These are phyloP conservation scores for Crotalus viridis DNA, from an alignment of 2,113 vertebrate species.

Conservation along the genomic window DNA sequence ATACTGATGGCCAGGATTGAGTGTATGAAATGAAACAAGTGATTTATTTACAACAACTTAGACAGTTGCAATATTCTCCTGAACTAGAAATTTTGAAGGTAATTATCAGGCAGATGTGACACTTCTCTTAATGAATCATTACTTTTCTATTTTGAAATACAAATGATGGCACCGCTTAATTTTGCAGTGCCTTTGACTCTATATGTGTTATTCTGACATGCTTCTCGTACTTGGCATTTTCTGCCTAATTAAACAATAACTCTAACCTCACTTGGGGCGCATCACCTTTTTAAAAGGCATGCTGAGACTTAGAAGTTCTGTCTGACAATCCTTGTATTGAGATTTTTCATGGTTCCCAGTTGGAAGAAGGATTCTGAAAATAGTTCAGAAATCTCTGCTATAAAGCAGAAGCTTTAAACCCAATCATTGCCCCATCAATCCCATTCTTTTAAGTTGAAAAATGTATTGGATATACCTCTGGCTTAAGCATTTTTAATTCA, in stretches of 20 bases:
- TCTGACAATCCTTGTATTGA: conserved; percentile 8
- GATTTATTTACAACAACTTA: background rate
- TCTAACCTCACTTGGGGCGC: conserved; percentile 16
- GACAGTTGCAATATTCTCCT: background rate
- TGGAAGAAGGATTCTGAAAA: conserved; percentile 19
- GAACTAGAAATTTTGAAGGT: conserved; percentile 10
- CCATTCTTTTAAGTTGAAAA: conserved; percentile 32
- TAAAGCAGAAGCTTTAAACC: conserved; percentile 51
- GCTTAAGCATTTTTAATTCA: background rate
- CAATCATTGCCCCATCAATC: background rate
- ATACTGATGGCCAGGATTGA: background rate
- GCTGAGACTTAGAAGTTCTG: conserved; percentile 23
- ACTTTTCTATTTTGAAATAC: conserved; percentile 19
- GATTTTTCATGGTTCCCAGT: background rate
- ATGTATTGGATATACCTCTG: conserved; percentile 9
- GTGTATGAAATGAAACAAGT: background rate
- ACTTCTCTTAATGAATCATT: conserved; percentile 35
- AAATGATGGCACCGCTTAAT: background rate
- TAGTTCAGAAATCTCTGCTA: conserved; percentile 25
- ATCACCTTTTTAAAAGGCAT: conserved; percentile 17
- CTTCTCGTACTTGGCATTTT: conserved; percentile 40
- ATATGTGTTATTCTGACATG: conserved; percentile 9
- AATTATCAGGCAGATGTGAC: background rate
- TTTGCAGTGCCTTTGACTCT: conserved; percentile 17
- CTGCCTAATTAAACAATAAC: conserved; percentile 60